A percentile compares a stretch with the other conserved stretches of the same genome.
Conservation (phyloP, 2,888 invertebrate genomes). For the Sepiola atlantica region DNA sequence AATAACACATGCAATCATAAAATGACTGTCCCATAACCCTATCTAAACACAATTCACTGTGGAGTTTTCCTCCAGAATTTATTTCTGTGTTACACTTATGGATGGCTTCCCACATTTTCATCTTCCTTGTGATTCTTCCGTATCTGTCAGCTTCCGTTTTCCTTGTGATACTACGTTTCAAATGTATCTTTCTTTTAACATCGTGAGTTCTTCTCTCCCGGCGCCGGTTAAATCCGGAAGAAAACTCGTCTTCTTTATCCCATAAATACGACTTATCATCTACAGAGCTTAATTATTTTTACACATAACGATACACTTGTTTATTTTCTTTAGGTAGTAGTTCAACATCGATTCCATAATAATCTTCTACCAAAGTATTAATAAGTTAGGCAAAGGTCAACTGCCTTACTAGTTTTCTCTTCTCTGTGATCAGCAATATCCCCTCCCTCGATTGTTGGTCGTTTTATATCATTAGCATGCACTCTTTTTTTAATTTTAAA, state of each 20-base stretch:
- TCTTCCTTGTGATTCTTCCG: not conserved
- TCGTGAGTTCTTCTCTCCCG: not conserved
- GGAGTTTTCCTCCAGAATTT: no score
- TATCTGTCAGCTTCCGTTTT: not conserved
- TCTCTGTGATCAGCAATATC: not conserved
- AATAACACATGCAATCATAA: no score
- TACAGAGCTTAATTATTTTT: no score
- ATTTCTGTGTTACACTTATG: not conserved
- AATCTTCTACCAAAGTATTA: not conserved
- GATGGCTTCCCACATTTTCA: not conserved
- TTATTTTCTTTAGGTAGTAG: not conserved
- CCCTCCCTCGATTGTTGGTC: not conserved
- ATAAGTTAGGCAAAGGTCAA: not conserved
- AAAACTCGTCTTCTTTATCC: not conserved
- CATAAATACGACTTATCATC: no score
- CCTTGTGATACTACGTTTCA: not conserved
- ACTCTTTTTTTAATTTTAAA: no score
- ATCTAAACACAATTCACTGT: not conserved
- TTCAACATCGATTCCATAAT: not conserved
- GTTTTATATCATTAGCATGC: not conserved
- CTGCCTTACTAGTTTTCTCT: not conserved
- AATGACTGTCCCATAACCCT: not conserved
- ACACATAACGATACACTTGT: not conserved
- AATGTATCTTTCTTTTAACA: not conserved
- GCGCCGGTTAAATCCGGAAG: not conserved